Conservation (phyloP, 2,113 vertebrate species). For the Corvus moneduloides region DNA sequence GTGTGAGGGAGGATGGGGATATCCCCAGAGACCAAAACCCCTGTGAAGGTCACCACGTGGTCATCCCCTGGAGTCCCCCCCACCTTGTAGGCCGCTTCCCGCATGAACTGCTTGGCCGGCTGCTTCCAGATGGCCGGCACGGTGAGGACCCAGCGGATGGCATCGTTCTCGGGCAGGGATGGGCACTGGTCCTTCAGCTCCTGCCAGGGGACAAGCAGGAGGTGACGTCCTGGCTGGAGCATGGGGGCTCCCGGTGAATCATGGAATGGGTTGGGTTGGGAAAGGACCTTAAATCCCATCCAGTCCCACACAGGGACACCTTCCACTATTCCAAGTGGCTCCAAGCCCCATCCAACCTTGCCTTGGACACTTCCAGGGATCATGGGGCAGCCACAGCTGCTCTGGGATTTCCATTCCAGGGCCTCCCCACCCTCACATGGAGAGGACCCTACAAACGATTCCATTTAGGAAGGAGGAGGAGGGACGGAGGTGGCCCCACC, state of each 20-base stretch:
- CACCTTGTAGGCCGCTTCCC: constrained; percentile 93
- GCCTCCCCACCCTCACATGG: rapidly evolving
- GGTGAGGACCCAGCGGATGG: constrained; percentile 92
- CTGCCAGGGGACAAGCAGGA: constrained; percentile 17
- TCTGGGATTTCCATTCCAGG: neutral
- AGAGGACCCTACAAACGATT: neutral
- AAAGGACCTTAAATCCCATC: neutral
- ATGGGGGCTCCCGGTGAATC: rapidly evolving
- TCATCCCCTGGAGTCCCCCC: neutral
- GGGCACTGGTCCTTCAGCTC: constrained; percentile 91
- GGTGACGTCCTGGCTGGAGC: neutral
- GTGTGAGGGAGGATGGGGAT: too few species aligned
- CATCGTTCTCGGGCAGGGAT: constrained; percentile 70
- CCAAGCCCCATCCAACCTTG: neutral
- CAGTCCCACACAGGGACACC: neutral
- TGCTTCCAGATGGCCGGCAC: constrained; percentile 98
- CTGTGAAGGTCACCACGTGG: rapidly evolving
- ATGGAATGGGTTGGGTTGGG: rapidly evolving
- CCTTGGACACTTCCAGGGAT: neutral
- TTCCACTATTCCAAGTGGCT: rapidly evolving
- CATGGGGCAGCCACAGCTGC: too few species aligned
- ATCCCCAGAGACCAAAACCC: rapidly evolving
- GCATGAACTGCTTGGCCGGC: constrained; percentile 97
- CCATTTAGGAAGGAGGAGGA: neutral
- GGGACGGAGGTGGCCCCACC: constrained; percentile 64